A percentile compares a stretch with the other conserved stretches of the same genome.
Evolutionary conservation across 2,113 vertebrate genomes (phyloP).

Genomic region (Chlamydotis undulata): DNA sequence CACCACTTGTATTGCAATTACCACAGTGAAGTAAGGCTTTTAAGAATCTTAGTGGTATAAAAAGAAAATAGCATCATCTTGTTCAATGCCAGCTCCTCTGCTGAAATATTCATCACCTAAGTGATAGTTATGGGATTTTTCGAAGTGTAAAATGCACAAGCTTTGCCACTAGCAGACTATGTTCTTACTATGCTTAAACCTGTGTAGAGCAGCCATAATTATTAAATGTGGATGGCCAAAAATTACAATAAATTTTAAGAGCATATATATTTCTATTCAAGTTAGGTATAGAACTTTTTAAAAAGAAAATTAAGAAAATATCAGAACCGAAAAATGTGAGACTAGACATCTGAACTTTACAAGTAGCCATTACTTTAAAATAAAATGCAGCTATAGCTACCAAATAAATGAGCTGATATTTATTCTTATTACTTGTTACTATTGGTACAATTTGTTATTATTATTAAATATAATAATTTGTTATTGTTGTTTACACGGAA

Average conservation of each 20-base stretch:
- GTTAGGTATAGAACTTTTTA: neutral
- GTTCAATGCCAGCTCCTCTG: slow-evolving; percentile 22
- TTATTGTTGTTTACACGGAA: neutral
- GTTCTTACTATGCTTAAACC: neutral
- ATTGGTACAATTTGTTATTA: neutral
- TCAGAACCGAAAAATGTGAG: neutral
- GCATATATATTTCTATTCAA: neutral
- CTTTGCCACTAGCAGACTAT: neutral
- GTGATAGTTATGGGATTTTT: slow-evolving; percentile 20
- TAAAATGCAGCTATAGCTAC: neutral
- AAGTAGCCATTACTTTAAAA: neutral
- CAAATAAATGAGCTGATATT: neutral
- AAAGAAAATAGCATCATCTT: slow-evolving; percentile 50
- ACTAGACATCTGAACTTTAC: neutral
- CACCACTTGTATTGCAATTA: neutral
- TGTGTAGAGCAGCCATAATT: neutral
- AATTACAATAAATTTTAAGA: neutral
- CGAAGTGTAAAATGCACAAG: neutral
- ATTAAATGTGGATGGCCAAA: neutral
- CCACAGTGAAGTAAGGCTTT: neutral
- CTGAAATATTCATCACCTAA: slow-evolving; percentile 59
- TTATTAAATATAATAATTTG: neutral
- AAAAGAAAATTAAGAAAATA: neutral
- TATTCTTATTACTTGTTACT: neutral
- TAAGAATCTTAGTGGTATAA: neutral